A percentile compares a stretch with the other conserved stretches of the same genome.
Evolutionary conservation across 1,140 invertebrate genomes (phyloP).

Genomic region (Aphaenogaster rudis): DNA sequence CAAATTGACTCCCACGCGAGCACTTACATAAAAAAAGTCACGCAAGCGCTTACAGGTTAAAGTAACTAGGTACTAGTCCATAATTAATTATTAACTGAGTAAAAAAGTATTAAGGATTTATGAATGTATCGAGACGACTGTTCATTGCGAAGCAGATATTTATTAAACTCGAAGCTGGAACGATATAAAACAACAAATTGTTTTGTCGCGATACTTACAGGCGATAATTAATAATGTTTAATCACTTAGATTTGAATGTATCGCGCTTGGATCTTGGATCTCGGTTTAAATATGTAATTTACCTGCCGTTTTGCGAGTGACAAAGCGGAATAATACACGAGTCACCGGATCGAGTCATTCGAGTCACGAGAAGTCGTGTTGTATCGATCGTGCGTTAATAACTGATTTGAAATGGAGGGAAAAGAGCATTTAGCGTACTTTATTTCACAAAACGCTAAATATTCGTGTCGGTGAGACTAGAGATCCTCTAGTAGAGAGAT

Average conservation of each 20-base stretch:
- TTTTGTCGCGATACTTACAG: not conserved
- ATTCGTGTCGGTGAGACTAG: not conserved
- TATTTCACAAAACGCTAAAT: conserved; percentile 6
- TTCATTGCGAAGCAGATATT: not conserved
- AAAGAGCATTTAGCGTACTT: not conserved
- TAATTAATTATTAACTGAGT: not conserved
- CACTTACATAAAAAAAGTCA: too few species aligned
- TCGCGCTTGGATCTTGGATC: not conserved
- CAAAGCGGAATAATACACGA: not conserved
- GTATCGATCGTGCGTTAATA: not conserved
- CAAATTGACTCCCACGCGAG: too few species aligned
- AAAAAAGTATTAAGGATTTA: not conserved
- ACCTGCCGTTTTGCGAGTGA: not conserved
- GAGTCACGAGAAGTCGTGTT: not conserved
- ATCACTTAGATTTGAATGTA: not conserved
- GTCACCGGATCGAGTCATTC: not conserved
- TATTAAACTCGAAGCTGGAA: not conserved
- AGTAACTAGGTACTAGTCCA: not conserved
- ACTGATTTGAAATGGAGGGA: not conserved
- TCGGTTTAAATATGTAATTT: not conserved
- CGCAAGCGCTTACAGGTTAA: not conserved
- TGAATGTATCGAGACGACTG: not conserved
- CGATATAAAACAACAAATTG: not conserved
- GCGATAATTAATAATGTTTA: not conserved
- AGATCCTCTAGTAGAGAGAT: too few species aligned